Conservation (phyloP, 2,888 invertebrate genomes). For the Polymixis flavicincta region DNA sequence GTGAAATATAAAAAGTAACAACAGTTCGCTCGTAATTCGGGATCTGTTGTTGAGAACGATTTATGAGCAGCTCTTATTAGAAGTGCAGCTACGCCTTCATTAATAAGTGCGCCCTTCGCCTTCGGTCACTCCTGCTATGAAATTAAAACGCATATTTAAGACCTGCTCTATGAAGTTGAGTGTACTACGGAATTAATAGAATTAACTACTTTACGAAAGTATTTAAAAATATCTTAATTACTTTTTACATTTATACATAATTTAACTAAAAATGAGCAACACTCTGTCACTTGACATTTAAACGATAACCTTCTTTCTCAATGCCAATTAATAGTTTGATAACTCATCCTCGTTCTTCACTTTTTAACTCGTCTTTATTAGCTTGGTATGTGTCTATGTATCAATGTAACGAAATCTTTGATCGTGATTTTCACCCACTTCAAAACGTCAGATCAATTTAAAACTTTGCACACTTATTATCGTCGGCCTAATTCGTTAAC, state of each 20-base stretch:
- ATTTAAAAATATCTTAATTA: neutral
- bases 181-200: neutral
- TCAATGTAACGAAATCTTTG: too few relatives aligned
- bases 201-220: constrained; percentile 2
- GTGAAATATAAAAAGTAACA: constrained; percentile 88
- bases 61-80: constrained; percentile 83
- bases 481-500: too few relatives aligned
- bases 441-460: too few relatives aligned
- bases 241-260: constrained; percentile 9
- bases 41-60: constrained; percentile 83
- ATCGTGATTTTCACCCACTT: too few relatives aligned
- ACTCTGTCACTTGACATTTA: constrained; percentile 45
- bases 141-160: constrained; percentile 26
- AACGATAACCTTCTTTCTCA: constrained; percentile 35
- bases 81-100: constrained; percentile 67
- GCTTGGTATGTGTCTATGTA: too few relatives aligned
- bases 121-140: constrained; percentile 39
- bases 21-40: constrained; percentile 79
- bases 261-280: constrained; percentile 20
- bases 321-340: constrained; percentile 9
- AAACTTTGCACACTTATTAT: too few relatives aligned
- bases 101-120: constrained; percentile 71
- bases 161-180: neutral
- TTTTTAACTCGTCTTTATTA: too few relatives aligned
- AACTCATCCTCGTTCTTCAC: constrained; percentile 12